Conservation (phyloP, 2,113 vertebrate genomes). For the Platanista minor region DNA sequence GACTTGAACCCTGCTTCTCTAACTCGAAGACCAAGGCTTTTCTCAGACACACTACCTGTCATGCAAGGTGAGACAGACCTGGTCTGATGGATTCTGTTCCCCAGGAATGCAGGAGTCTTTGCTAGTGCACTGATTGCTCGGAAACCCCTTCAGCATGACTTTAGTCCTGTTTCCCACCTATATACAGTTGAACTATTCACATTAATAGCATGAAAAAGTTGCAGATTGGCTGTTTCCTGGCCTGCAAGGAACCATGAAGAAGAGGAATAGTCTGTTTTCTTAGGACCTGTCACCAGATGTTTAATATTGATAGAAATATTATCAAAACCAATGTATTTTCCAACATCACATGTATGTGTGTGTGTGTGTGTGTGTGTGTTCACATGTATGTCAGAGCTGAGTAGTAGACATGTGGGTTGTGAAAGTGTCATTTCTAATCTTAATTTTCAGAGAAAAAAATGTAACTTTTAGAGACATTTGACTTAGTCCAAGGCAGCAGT, state of each 20-base stretch:
- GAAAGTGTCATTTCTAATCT: background rate
- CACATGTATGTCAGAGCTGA: background rate
- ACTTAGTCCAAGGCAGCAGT: background rate
- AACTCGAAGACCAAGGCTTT: background rate
- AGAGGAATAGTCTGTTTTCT: background rate
- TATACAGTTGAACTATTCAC: background rate
- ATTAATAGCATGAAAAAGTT: background rate
- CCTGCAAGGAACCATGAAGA: background rate
- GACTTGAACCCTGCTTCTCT: background rate
- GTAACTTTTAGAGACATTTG: background rate
- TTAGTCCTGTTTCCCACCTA: background rate
- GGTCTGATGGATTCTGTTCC: background rate
- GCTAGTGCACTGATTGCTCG: background rate
- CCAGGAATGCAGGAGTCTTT: background rate
- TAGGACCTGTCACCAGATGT: background rate
- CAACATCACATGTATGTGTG: background rate
- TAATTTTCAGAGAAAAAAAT: background rate
- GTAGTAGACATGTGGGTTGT: background rate
- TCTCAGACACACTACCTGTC: background rate
- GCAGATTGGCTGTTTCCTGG: background rate
- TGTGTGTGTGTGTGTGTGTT: background rate
- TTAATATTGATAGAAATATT: background rate
- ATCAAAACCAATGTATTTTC: background rate
- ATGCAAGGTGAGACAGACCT: background rate
- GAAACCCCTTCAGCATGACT: background rate